These are phyloP conservation scores for Notechis scutatus DNA, from an alignment of 2,113 vertebrate genomes.

Conservation along the genomic window DNA sequence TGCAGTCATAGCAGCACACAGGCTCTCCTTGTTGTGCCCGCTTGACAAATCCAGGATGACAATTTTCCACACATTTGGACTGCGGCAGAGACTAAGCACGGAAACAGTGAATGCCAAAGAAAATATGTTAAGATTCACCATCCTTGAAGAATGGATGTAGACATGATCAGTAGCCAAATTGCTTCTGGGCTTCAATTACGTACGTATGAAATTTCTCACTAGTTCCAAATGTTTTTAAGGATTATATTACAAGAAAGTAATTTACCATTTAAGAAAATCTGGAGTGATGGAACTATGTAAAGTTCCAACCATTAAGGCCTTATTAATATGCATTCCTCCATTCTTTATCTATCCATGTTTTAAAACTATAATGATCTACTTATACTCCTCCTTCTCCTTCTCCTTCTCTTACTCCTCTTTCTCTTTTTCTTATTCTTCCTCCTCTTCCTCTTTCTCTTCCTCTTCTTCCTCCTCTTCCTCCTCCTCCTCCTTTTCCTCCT, in stretches of 20 bases:
- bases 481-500: too few relatives aligned
- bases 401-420: too few relatives aligned
- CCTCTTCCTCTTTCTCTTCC: too few relatives aligned
- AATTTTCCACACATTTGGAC: neutral
- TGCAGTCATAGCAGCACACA: neutral
- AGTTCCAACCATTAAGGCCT: neutral
- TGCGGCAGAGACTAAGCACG: neutral
- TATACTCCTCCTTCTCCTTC: too few relatives aligned
- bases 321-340: neutral
- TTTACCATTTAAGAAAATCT: neutral
- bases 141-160: neutral
- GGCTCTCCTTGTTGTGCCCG: neutral
- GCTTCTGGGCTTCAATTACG: neutral
- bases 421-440: too few relatives aligned
- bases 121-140: neutral
- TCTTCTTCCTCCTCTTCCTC: too few relatives aligned
- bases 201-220: neutral
- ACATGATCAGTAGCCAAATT: neutral
- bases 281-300: neutral
- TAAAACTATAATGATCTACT: too few relatives aligned
- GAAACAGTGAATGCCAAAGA: neutral
- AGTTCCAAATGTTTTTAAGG: neutral
- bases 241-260: neutral
- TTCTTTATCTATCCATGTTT: too few relatives aligned
- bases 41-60: neutral